phyloP scores from a whole-genome alignment of 2,888 invertebrate species.

The Camptogramma bilineatum region DNA sequence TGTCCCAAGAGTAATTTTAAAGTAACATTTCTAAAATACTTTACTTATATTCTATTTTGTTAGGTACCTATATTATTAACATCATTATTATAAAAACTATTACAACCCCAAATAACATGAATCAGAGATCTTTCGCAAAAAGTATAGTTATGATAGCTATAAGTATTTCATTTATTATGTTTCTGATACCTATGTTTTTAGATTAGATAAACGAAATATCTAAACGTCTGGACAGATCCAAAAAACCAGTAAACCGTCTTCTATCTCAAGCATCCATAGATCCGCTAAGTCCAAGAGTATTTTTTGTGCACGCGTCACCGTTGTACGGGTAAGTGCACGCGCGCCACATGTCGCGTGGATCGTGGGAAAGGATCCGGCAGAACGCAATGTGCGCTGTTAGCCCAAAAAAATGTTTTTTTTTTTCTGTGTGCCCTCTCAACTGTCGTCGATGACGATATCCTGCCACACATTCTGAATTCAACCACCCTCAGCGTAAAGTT shows the following conservation, averaged over 20 bases:
- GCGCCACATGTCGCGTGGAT: slow-evolving; percentile 83
- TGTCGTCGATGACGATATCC: slow-evolving; percentile 59
- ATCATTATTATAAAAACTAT: too few relatives aligned
- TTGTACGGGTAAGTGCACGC: slow-evolving; percentile 76
- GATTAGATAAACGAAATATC: not conserved
- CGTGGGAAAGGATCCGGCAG: slow-evolving; percentile 80
- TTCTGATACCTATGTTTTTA: not conserved
- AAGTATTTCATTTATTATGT: too few relatives aligned
- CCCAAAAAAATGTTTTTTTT: too few relatives aligned
- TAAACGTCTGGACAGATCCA: slow-evolving; percentile 22
- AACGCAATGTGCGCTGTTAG: slow-evolving; percentile 65
- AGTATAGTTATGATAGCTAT: too few relatives aligned
- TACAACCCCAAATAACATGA: too few relatives aligned
- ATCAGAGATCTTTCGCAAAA: too few relatives aligned
- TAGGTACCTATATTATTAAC: too few relatives aligned
- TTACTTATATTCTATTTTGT: too few relatives aligned
- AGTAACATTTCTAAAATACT: too few relatives aligned
- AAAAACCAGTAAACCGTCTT: slow-evolving; percentile 53
- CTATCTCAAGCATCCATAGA: slow-evolving; percentile 72
- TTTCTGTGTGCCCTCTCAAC: slow-evolving; percentile 69
- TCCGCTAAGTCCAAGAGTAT: slow-evolving; percentile 77
- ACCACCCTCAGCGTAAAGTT: slow-evolving; percentile 49
- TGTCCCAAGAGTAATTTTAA: too few relatives aligned
- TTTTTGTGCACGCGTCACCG: slow-evolving; percentile 82
- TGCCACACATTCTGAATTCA: slow-evolving; percentile 48